These are phyloP conservation scores for Athene cunicularia DNA, from an alignment of 2,113 vertebrate genomes.

Conservation along the genomic window DNA sequence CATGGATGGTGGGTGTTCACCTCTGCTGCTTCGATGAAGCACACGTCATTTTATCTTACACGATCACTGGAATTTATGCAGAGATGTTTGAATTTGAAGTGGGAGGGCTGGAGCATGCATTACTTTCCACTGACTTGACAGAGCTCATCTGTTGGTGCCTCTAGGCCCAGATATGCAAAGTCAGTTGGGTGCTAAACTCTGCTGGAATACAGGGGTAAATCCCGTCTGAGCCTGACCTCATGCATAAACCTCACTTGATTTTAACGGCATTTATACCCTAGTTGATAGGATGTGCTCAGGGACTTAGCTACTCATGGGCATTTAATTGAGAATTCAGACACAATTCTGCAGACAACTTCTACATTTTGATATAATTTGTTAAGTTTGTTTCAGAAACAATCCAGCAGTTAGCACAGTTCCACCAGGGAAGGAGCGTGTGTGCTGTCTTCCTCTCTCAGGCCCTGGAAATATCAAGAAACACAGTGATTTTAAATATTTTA, in stretches of 20 bases:
- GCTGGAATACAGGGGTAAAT: not conserved
- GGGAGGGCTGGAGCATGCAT: not conserved
- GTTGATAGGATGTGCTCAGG: not conserved
- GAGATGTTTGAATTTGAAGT: not conserved
- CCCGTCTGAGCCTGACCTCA: not conserved
- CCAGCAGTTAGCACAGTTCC: not conserved
- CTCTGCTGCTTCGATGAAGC: not conserved
- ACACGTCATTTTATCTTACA: not conserved
- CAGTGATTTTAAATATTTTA: not conserved
- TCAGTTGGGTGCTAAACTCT: not conserved
- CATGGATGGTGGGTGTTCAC: not conserved
- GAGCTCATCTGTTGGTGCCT: not conserved
- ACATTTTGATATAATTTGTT: not conserved
- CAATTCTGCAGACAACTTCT: not conserved
- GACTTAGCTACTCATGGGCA: not conserved
- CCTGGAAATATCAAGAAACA: not conserved
- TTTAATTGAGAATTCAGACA: not conserved
- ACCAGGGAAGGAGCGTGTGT: not conserved
- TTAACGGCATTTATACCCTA: not conserved
- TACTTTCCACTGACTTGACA: not conserved
- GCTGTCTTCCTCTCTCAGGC: not conserved
- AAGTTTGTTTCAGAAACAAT: not conserved
- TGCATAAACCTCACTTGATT: not conserved
- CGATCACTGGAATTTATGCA: not conserved
- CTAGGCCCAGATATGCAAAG: not conserved